Percentiles rank a stretch among this genome's conserved stretches.
Evolutionary conservation across 2,113 vertebrate genomes (phyloP).

Genomic region (Varanus salvator): DNA sequence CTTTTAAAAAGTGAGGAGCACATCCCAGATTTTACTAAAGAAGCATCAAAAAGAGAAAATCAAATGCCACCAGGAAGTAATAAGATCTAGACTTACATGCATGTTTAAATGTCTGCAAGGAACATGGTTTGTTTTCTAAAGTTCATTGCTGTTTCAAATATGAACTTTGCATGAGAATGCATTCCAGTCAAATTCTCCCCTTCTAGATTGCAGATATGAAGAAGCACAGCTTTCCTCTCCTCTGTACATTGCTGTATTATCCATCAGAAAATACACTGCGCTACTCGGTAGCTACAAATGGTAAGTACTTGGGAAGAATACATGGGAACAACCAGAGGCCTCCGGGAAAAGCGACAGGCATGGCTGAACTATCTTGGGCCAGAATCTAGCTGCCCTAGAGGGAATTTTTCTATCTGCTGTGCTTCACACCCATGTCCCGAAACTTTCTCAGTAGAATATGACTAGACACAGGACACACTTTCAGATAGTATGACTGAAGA

Average conservation of each 20-base stretch:
- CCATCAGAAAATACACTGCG: not conserved
- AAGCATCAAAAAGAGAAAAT: constrained; percentile 38
- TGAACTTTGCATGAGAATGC: constrained; percentile 7
- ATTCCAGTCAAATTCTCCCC: not conserved
- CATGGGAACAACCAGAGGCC: not conserved
- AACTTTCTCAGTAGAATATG: not conserved
- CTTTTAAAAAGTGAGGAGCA: too few species aligned
- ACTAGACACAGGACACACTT: not conserved
- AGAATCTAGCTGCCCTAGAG: not conserved
- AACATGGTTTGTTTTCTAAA: not conserved
- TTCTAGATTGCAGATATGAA: constrained; percentile 20
- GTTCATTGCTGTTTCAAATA: not conserved
- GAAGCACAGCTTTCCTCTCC: constrained; percentile 6
- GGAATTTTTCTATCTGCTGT: not conserved
- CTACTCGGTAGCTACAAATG: not conserved
- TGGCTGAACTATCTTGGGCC: constrained; percentile 37
- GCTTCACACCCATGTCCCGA: not conserved
- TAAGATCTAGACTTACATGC: constrained; percentile 14
- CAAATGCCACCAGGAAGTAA: constrained; percentile 24
- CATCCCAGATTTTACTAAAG: constrained; percentile 12
- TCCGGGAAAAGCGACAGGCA: not conserved
- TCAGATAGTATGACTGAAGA: not conserved
- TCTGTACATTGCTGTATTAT: not conserved
- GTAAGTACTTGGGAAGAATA: not conserved
- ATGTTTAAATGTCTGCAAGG: constrained; percentile 28